phyloP scores from a whole-genome alignment of 2,113 vertebrate species.

The Butorides virescens region DNA sequence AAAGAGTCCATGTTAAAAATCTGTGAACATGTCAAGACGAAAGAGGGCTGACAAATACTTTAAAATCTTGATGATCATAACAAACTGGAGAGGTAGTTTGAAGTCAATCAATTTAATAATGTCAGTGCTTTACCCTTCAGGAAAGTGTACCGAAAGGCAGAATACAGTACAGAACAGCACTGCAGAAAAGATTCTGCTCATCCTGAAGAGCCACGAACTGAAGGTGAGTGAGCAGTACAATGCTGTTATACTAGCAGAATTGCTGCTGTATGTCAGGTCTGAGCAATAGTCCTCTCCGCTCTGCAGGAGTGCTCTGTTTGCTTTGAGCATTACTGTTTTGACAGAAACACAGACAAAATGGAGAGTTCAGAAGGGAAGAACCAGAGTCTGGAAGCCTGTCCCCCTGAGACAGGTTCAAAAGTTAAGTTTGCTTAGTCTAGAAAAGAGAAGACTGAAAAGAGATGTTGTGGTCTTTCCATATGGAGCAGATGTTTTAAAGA shows the following conservation, averaged over 20 bases:
- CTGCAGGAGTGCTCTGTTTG: not conserved
- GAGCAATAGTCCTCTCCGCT: not conserved
- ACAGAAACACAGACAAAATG: not conserved
- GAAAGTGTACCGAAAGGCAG: not conserved
- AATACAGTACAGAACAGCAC: not conserved
- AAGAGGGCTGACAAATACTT: not conserved
- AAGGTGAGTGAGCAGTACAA: fast-evolving
- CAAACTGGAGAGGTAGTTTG: not conserved
- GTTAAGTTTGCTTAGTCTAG: not conserved
- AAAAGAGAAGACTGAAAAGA: not conserved
- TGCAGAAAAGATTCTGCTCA: not conserved
- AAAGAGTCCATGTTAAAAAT: not conserved
- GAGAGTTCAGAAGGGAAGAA: not conserved
- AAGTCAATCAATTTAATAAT: not conserved
- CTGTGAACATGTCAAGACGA: not conserved
- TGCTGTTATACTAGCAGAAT: not conserved
- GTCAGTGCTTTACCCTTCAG: not conserved
- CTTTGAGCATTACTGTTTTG: not conserved
- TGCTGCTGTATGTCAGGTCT: not conserved
- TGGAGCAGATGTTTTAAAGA: not conserved
- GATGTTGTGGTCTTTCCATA: not conserved
- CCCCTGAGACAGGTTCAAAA: not conserved
- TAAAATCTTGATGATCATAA: not conserved
- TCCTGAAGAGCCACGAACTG: not conserved
- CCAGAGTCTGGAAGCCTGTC: not conserved